Percentiles rank a stretch among this genome's conserved stretches.
Evolutionary conservation across 2,113 vertebrate genomes (phyloP).

Genomic region (Heliornis fulica): DNA sequence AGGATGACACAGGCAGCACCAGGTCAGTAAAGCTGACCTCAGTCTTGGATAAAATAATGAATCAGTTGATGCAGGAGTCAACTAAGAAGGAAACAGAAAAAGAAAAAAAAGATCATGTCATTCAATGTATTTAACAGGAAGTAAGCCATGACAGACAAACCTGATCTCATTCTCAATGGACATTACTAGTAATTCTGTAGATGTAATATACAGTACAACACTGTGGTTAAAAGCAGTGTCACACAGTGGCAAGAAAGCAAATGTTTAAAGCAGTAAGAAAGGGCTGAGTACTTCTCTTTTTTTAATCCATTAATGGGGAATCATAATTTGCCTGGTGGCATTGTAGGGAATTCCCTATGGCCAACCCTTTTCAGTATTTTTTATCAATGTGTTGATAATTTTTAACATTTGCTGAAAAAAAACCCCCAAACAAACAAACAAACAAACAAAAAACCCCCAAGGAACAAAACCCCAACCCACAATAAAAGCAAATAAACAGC

Average conservation of each 20-base stretch:
- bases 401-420: background rate
- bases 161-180: background rate
- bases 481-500: background rate
- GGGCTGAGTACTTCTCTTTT: background rate
- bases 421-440: background rate
- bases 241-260: background rate
- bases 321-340: background rate
- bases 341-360: background rate
- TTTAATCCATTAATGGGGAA: background rate
- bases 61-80: background rate
- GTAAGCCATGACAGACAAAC: background rate
- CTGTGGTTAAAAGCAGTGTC: background rate
- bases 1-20: background rate
- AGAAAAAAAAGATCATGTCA: background rate
- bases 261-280: background rate
- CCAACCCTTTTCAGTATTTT: background rate
- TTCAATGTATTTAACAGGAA: background rate
- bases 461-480: no score
- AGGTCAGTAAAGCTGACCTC: background rate
- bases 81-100: background rate
- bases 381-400: background rate
- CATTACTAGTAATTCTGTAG: background rate
- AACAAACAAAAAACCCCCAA: background rate
- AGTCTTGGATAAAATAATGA: background rate
- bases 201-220: background rate